Percentiles rank a stretch among this genome's conserved stretches.
Evolutionary conservation across 2,888 invertebrate genomes (phyloP).

Genomic region (Hofmannophila pseudospretella): DNA sequence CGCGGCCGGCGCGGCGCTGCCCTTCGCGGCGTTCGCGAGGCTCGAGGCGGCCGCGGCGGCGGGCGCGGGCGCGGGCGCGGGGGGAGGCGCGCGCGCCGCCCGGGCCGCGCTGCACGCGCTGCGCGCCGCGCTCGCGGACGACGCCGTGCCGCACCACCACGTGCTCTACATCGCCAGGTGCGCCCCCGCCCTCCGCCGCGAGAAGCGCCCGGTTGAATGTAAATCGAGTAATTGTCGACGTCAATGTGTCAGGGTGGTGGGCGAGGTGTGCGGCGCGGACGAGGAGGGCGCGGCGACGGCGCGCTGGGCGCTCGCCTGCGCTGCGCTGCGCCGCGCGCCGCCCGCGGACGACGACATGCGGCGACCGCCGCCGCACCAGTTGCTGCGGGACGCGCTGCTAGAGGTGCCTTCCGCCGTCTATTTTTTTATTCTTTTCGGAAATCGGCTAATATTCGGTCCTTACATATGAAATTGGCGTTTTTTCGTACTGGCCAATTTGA

Average conservation of each 20-base stretch:
- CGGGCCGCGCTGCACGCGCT: slow-evolving; percentile 23
- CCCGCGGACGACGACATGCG: slow-evolving; percentile 14
- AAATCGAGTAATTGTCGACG: too few species aligned
- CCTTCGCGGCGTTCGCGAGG: slow-evolving; percentile 17
- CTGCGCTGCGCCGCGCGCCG: slow-evolving; percentile 13
- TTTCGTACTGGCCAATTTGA: too few species aligned
- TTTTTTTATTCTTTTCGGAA: background rate
- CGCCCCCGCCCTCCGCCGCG: slow-evolving; percentile 11
- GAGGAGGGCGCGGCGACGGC: slow-evolving; percentile 22
- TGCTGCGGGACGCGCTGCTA: background rate
- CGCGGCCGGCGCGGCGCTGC: slow-evolving; percentile 12
- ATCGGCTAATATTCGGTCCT: background rate
- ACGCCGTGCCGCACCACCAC: slow-evolving; percentile 14
- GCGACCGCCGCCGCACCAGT: background rate
- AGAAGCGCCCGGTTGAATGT: slow-evolving; percentile 10
- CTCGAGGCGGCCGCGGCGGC: slow-evolving; percentile 10
- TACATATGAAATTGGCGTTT: too few species aligned
- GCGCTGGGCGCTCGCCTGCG: slow-evolving; percentile 22
- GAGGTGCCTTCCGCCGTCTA: background rate
- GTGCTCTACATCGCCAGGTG: slow-evolving; percentile 35
- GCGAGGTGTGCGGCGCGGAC: slow-evolving; percentile 25
- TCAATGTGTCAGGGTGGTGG: slow-evolving; percentile 26
- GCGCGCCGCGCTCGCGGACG: slow-evolving; percentile 21
- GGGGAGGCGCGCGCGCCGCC: slow-evolving; percentile 43
- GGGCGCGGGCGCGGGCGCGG: slow-evolving; percentile 13